Evolutionary conservation across 2,113 vertebrate species (phyloP).

Genomic region (Megaceryle torquata): DNA sequence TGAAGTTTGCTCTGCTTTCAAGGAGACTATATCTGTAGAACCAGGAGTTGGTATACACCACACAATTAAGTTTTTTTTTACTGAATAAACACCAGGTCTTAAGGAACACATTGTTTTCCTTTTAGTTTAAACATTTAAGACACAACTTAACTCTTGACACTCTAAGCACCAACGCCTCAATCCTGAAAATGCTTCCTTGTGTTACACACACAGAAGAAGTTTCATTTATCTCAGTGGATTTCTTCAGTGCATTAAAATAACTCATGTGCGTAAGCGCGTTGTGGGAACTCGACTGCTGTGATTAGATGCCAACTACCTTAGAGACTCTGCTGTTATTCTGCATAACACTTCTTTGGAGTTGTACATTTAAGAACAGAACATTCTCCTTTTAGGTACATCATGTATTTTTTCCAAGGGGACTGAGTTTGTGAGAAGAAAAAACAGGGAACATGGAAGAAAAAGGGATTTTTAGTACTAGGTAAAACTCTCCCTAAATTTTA

Average conservation of each 20-base stretch:
- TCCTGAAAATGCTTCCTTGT: neutral
- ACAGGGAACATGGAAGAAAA: constrained; percentile 3
- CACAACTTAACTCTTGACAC: neutral
- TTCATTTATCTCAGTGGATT: neutral
- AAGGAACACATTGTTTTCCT: neutral
- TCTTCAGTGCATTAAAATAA: constrained; percentile 20
- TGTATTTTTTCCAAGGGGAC: constrained; percentile 4
- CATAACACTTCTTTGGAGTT: neutral
- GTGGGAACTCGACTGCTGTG: neutral
- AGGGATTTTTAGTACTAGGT: neutral
- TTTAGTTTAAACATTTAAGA: neutral
- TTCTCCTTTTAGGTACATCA: neutral
- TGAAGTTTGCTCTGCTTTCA: neutral
- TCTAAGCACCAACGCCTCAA: neutral
- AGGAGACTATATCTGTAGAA: neutral
- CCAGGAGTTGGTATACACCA: neutral
- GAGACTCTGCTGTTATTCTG: neutral
- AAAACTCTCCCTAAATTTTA: neutral
- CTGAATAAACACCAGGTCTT: neutral
- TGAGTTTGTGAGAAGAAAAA: neutral
- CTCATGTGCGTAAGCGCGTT: neutral
- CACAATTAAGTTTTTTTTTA: neutral
- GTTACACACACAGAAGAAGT: neutral
- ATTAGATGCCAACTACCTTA: neutral
- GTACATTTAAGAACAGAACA: constrained; percentile 14